phyloP scores from a whole-genome alignment of 2,888 invertebrate species.

The Danaus chrysippus region DNA sequence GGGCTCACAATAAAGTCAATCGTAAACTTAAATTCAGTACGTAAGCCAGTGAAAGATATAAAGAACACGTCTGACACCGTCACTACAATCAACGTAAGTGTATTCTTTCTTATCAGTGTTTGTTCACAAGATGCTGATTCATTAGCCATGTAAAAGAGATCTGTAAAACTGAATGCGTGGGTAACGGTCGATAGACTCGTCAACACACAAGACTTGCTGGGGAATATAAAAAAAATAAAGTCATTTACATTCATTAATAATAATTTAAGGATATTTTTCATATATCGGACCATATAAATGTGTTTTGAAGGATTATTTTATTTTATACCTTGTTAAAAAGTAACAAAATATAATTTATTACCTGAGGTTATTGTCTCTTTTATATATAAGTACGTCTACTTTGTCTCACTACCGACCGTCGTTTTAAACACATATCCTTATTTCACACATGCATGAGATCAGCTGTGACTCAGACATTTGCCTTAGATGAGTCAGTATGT shows the following conservation, averaged over 20 bases:
- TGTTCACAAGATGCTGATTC: slow-evolving; percentile 15
- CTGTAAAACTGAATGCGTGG: background rate
- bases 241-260: slow-evolving; percentile 9
- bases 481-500: slow-evolving; percentile 72
- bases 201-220: background rate
- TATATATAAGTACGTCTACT: slow-evolving; percentile 9
- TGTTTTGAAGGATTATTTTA: too few species aligned
- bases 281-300: too few species aligned
- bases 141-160: slow-evolving; percentile 7
- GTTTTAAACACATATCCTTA: slow-evolving; percentile 22
- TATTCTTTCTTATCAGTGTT: slow-evolving; percentile 18
- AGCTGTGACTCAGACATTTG: slow-evolving; percentile 60
- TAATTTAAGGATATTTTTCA: too few species aligned
- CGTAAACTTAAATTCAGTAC: too few species aligned
- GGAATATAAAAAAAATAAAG: background rate
- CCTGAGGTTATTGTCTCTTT: too few species aligned
- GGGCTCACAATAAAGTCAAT: background rate
- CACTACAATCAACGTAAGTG: slow-evolving; percentile 10
- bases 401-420: background rate
- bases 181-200: background rate
- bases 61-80: slow-evolving; percentile 9
- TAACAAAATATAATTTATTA: too few species aligned
- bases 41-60: slow-evolving; percentile 2
- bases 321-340: too few species aligned
- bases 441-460: slow-evolving; percentile 55